Base-by-base conservation (phyloP, 2,888 invertebrate genomes). In the Orthosia cruda region DNA sequence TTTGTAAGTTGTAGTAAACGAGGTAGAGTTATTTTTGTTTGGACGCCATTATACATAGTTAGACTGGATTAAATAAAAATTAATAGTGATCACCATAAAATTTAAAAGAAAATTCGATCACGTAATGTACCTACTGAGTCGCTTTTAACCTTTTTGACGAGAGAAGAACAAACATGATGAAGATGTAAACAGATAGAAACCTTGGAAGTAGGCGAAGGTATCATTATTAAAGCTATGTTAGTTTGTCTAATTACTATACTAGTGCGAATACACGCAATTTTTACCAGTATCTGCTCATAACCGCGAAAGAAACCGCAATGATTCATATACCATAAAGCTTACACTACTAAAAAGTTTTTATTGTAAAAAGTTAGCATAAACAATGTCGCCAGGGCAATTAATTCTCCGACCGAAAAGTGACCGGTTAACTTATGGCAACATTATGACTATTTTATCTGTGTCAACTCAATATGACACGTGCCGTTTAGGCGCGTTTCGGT, bases 391-490 rank as follows among this genome's bases (percentile, higher is more conserved):
- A 57, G 9, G 47, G 32, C n/a, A 12, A 82, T 79, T 55, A 69
- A 79, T 57, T 3, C 16, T 16, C 20, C 49, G 57, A 63, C 61
- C 45, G n/a, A n/a, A n/a, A n/a, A n/a, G n/a, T n/a, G n/a, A n/a
- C n/a, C n/a, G n/a, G n/a, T n/a, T n/a, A n/a, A 20, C 47, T 26
- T 67, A 80, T 67, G 81, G 85, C 76, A 67, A 80, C 59, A 64
- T 65, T 65, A 54, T 59, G 26, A 69, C 12, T 55, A n/a, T 67
- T 61, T 59, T 54, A 71, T 61, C 54, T 57, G 73, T 81, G 81
- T 73, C 71, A 72, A 54, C 61, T 73, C 69, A 72, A 49, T 61
- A 67, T 74, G 78, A 58, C 74, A 72, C 62, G 50, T 54, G 23
- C 55, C 50, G 64, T 64, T 54, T 71, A 32, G 67, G 57, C 52